Base-by-base conservation (phyloP, 2,113 vertebrate genomes). In the Eulemur rufifrons region DNA sequence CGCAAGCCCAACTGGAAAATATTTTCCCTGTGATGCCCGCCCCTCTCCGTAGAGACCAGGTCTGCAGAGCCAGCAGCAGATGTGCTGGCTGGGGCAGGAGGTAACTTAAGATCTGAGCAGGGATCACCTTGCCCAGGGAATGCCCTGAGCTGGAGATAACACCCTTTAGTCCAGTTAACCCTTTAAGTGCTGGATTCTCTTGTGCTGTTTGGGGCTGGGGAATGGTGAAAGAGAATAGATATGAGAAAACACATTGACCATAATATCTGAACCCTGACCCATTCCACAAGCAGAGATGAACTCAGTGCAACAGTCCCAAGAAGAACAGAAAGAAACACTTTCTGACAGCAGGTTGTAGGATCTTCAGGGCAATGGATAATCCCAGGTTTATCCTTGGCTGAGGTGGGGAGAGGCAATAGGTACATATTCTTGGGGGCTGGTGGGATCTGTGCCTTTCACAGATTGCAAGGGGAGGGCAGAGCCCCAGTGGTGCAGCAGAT, bases 121-220 rank as follows among this genome's bases (percentile, higher is more conserved):
- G 95, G 95, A 97, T 98, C 97, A 88, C 92, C 97, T 98, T 98
- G 89, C 97, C 77, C 37, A 93, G 86, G 96, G 97, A 96, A 95
- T 93, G 91, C 95, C 97, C 83, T 50, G 63, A 80, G 91, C 90
- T 86, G 39, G 74, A 84, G 97, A 96, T 91, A 94, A 94, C 80
- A 96, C 89, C n/a, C 74, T 74, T 86, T 23, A 25, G 82, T 45
- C 86, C 84, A 68, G 27, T 96, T 98, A 98, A 98, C 97, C 61
- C 93, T 86, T 77, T 29, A 76, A 84, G 27, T 52, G 34, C 95
- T 59, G 42, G 23, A 14, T 25, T 47, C 18, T 50, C 6, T 42
- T 27, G 5, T 83, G 32, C 47, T 29, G 4, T 78, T 83, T 80
- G 42, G 50, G 77, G 15, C 50, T 66, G 61, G 61, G 45, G 37